These are phyloP conservation scores for Alaudala cheleensis DNA, from an alignment of 2,113 vertebrate species.

Conservation along the genomic window DNA sequence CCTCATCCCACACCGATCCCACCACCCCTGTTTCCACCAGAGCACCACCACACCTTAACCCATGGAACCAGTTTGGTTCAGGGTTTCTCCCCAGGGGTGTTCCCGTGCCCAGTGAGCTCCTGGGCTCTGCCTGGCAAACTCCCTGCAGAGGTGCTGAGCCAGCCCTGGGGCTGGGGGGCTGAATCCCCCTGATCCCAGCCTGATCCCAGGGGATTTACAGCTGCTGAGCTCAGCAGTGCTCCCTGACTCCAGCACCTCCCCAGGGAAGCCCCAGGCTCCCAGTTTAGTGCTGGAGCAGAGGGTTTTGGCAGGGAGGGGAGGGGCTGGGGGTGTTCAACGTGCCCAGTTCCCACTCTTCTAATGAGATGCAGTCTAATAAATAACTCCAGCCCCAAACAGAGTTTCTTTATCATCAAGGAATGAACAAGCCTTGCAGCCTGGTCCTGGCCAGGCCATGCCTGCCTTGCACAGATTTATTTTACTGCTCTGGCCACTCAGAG, in stretches of 20 bases:
- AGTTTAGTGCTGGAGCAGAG: not conserved
- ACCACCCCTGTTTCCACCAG: not conserved
- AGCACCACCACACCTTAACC: rapidly evolving
- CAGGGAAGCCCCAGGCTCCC: not conserved
- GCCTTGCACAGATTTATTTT: not conserved
- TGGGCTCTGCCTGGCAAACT: rapidly evolving
- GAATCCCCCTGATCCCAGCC: not conserved
- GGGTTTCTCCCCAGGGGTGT: rapidly evolving
- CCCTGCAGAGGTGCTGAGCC: rapidly evolving
- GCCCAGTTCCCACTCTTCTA: not conserved
- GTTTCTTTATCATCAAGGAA: not conserved
- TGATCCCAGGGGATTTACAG: rapidly evolving
- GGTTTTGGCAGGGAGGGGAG: not conserved
- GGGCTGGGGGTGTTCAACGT: not conserved
- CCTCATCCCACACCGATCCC: not conserved
- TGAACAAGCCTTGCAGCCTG: not conserved
- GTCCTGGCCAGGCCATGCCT: not conserved
- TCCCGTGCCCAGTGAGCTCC: not conserved
- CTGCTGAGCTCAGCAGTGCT: rapidly evolving
- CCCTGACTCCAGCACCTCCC: not conserved
- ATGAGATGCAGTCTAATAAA: not conserved
- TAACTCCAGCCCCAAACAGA: not conserved
- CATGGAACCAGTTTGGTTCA: not conserved
- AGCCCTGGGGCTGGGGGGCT: not conserved
- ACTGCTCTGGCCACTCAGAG: not conserved